Evolutionary conservation across 1,140 invertebrate species (phyloP).

Genomic region (Copidosoma floridanum): DNA sequence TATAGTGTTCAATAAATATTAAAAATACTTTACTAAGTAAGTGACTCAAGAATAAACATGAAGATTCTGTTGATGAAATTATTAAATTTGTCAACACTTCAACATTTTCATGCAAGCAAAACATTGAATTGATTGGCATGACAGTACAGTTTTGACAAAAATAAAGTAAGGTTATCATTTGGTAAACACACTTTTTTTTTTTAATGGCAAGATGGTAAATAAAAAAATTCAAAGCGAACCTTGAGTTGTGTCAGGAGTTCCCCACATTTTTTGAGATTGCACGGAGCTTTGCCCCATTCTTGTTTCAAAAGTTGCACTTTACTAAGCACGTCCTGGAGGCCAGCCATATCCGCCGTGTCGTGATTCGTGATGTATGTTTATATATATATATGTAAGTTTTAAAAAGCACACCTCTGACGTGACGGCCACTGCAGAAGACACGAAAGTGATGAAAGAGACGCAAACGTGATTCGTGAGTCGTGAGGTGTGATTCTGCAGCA

Average conservation of each 20-base stretch:
- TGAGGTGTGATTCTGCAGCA: no score
- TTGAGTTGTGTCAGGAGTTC: conserved; percentile 72
- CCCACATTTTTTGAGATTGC: conserved; percentile 71
- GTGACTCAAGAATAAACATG: no score
- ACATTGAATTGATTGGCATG: no score
- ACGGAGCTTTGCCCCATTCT: conserved; percentile 69
- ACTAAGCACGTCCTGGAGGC: conserved; percentile 63
- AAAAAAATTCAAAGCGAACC: conserved; percentile 51
- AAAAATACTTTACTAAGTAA: no score
- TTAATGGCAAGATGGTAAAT: conserved; percentile 7
- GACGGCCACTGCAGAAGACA: no score
- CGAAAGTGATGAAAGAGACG: no score
- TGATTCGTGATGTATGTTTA: conserved; percentile 5
- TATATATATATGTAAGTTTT: not conserved
- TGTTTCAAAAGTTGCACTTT: conserved; percentile 72
- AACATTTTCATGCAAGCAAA: no score
- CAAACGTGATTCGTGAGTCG: no score
- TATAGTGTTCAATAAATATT: conserved; percentile 14
- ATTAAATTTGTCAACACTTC: no score
- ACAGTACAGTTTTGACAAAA: conserved; percentile 48
- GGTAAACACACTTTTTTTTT: conserved; percentile 6
- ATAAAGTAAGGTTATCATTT: conserved; percentile 38
- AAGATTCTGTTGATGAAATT: no score
- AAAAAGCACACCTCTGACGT: not conserved
- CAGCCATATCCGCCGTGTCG: conserved; percentile 60